These are phyloP conservation scores for Acyrthosiphon pisum DNA, from an alignment of 1,140 invertebrate species.

Conservation along the genomic window DNA sequence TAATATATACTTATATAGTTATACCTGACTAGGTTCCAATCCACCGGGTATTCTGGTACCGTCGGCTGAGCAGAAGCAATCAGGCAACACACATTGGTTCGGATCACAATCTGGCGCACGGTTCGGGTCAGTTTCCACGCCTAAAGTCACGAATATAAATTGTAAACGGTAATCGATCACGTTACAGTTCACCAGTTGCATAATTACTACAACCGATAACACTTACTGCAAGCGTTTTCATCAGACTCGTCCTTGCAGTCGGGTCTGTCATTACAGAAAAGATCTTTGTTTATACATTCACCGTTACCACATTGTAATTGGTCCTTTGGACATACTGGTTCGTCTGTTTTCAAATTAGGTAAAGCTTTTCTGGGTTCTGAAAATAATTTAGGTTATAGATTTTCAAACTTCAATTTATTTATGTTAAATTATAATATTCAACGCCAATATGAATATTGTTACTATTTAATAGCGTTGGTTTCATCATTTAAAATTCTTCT, in stretches of 20 bases:
- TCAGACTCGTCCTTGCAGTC: slow-evolving; percentile 95
- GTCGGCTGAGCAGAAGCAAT: slow-evolving; percentile 93
- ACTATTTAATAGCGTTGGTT: neutral
- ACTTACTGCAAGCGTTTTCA: slow-evolving; percentile 94
- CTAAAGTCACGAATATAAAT: slow-evolving; percentile 65
- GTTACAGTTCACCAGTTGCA: neutral
- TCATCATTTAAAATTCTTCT: neutral
- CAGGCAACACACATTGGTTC: slow-evolving; percentile 85
- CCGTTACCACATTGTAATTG: slow-evolving; percentile 88
- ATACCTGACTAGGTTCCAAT: slow-evolving; percentile 77
- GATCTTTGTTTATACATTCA: slow-evolving; percentile 86
- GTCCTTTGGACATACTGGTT: slow-evolving; percentile 85
- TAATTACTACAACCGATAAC: slow-evolving; percentile 28
- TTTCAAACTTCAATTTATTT: neutral
- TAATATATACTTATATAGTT: neutral
- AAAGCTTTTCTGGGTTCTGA: slow-evolving; percentile 86
- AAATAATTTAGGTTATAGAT: neutral
- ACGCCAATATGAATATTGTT: neutral
- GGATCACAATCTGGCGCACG: slow-evolving; percentile 88
- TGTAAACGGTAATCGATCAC: slow-evolving; percentile 20
- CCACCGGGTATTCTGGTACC: slow-evolving; percentile 87
- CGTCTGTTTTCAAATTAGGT: slow-evolving; percentile 88
- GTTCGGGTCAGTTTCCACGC: slow-evolving; percentile 87
- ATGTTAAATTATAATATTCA: neutral
- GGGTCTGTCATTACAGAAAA: slow-evolving; percentile 90